phyloP scores from a whole-genome alignment of 2,888 invertebrate genomes.

The Fragum whitleyi region DNA sequence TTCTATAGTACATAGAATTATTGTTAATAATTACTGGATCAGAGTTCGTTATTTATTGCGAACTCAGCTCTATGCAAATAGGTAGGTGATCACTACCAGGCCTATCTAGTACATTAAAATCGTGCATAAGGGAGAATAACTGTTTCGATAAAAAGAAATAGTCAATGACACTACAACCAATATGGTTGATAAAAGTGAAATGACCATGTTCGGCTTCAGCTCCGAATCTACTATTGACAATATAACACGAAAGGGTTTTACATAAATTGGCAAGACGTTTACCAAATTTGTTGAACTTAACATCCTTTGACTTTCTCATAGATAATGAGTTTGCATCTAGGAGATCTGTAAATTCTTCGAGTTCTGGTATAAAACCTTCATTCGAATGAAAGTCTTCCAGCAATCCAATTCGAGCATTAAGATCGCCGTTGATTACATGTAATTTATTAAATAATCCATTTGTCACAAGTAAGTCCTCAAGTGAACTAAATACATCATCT shows the following conservation, averaged over 20 bases:
- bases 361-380: neutral
- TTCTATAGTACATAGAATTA: too few species aligned
- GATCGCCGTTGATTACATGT: neutral
- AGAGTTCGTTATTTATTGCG: neutral
- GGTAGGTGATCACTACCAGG: neutral
- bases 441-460: neutral
- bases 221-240: slow-evolving; percentile 1
- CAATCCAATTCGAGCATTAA: neutral
- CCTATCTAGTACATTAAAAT: neutral
- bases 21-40: too few species aligned
- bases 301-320: neutral
- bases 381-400: neutral
- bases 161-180: slow-evolving; percentile 15
- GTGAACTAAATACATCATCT: neutral
- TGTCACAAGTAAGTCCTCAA: slow-evolving; percentile 4
- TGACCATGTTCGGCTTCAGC: neutral
- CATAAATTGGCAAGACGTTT: neutral
- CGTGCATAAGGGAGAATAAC: neutral
- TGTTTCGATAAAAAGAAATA: neutral
- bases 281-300: neutral
- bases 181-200: neutral
- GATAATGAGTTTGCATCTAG: neutral
- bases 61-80: neutral
- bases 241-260: neutral
- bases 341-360: neutral